Base-by-base conservation (phyloP, 1,140 invertebrate genomes). In the Uloborus diversus region DNA sequence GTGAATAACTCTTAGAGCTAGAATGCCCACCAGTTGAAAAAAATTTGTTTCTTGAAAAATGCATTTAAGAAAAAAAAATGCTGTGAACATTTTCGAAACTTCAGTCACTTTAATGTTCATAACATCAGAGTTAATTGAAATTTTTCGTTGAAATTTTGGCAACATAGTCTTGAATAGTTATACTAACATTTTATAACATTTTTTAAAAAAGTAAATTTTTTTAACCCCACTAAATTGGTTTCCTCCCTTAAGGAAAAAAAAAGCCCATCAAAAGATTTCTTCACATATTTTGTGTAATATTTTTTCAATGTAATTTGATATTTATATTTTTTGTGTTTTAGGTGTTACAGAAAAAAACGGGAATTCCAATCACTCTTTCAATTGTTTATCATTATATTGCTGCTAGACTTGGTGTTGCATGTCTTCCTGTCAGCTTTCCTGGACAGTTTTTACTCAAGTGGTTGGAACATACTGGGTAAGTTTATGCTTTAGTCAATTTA, bases 371-470 rank as follows among this genome's bases (percentile, higher is more conserved):
- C 57, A 90, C 89, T 3, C 83, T 92, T 56, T 88, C 89, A 62
- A 89, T 92, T 66, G 86, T 93, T 69, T 93, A 91, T 85, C 88
- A 91, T 82, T 89, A 90, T 57, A 86, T 93, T 37, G 90, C 91
- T 20, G 86, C 89, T 73, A 85, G 90, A 83, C 88, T 93, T 32
- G 92, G 92, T 42, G 86, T 93, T 2, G 84, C 87, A 11, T 91
- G 91, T 83, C 90, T 93, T 59, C 88, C 91, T 49, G 89, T 93
- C 47, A 91, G 87, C 84, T 92, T 92, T 81, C 91, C 92, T 5
- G 86, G 88, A 20, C 91, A 92, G 83, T 91, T 92, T 82, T 83
- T 92, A 20, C 85, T 92, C 37, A 86, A 89, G 32, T 92, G 90
- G 89, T 88, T 87, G 80, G 88, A 91, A 85, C 86, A 86, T 84